Evolutionary conservation across 2,797 vertebrate genomes (phyloP).

Genomic region (Distichodus sexfasciatus): DNA sequence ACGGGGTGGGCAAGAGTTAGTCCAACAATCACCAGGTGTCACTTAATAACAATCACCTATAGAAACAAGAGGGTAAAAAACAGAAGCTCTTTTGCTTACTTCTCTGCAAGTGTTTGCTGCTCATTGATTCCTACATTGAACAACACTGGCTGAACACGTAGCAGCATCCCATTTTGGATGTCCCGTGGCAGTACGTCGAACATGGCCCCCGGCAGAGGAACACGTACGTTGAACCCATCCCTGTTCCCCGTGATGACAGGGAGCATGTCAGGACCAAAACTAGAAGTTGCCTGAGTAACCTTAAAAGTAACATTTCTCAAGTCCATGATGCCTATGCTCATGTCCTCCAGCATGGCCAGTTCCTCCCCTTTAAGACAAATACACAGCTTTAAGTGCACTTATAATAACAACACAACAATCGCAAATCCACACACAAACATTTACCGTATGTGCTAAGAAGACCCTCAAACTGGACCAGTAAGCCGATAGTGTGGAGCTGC

Average conservation of each 20-base stretch:
- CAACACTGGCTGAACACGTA: constrained; percentile 93
- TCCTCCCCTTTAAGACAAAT: constrained; percentile 82
- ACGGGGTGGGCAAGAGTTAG: not conserved
- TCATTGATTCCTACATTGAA: constrained; percentile 99
- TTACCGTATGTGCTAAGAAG: constrained; percentile 95
- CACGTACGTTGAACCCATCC: constrained; percentile 93
- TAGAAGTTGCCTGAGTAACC: constrained; percentile 91
- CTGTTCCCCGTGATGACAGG: constrained; percentile 96
- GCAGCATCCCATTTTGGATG: constrained; percentile 97
- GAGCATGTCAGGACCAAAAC: constrained; percentile 87
- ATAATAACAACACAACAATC: not conserved
- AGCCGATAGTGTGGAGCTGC: constrained; percentile 94
- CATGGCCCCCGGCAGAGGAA: constrained; percentile 87
- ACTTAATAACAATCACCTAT: not conserved
- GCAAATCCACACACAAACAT: not conserved
- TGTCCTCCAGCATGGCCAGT: constrained; percentile 96
- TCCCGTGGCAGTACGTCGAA: constrained; percentile 92
- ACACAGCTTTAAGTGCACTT: not conserved
- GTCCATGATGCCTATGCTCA: constrained; percentile 95
- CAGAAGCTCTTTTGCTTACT: constrained; percentile 69
- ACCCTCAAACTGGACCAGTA: constrained; percentile 94
- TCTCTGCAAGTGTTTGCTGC: constrained; percentile 97
- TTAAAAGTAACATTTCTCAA: constrained; percentile 98
- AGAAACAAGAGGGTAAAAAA: not conserved
- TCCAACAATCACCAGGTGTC: not conserved